A percentile compares a stretch with the other conserved stretches of the same genome.
Conservation (phyloP, 92 coral and sea anemone species). For the Parazoanthus darwini region DNA sequence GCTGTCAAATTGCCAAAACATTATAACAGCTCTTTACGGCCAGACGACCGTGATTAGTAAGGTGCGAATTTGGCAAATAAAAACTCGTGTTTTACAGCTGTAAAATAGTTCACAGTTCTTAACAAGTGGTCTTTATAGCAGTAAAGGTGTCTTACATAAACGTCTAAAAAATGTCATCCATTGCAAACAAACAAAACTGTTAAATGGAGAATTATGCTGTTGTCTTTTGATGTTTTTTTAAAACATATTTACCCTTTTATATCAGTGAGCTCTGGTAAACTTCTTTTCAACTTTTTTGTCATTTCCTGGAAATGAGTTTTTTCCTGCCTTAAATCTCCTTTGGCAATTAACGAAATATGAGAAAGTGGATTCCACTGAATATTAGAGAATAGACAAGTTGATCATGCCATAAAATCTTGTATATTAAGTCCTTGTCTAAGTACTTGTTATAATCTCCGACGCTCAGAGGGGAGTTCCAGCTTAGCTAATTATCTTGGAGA, state of each 20-base stretch:
- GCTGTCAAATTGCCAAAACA: background rate
- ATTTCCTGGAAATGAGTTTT: background rate
- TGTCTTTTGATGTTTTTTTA: background rate
- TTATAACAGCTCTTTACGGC: background rate
- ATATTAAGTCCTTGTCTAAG: background rate
- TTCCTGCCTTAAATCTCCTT: background rate
- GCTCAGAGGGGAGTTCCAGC: background rate
- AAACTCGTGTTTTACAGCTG: no score
- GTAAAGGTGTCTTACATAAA: background rate
- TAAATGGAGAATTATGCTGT: background rate
- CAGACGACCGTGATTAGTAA: no score
- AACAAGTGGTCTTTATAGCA: background rate
- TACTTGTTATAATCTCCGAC: background rate
- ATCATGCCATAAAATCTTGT: constrained; percentile 12
- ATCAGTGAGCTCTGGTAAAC: background rate
- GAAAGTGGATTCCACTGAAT: background rate
- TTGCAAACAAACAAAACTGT: background rate
- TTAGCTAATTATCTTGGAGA: constrained; percentile 72
- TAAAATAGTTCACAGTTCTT: background rate
- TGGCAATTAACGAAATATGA: background rate
- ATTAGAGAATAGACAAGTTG: background rate
- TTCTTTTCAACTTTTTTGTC: background rate
- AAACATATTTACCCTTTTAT: no score
- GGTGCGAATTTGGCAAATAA: no score
- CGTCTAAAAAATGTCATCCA: background rate